phyloP scores from a whole-genome alignment of 1,140 invertebrate species.

The Chironomus striatipennis region DNA sequence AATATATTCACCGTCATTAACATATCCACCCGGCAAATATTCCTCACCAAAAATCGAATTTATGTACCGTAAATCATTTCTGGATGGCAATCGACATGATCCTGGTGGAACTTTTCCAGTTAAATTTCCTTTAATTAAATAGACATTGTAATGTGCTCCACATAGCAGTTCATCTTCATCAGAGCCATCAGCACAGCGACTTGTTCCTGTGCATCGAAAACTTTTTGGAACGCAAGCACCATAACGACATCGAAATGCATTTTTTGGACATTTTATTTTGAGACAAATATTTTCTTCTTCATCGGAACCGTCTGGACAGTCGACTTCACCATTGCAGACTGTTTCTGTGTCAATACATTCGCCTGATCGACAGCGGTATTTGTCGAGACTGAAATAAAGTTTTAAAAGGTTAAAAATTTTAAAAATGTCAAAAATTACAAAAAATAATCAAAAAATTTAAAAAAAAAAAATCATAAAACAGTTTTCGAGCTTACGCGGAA shows the following conservation, averaged over 20 bases:
- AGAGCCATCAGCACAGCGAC: conserved; percentile 57
- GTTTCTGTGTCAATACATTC: conserved; percentile 36
- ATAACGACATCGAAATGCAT: conserved; percentile 48
- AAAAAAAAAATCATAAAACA: too few species aligned
- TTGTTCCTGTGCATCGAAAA: conserved; percentile 46
- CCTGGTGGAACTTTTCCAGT: neutral
- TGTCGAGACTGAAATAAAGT: neutral
- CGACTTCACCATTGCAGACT: conserved; percentile 46
- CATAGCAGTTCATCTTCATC: conserved; percentile 46
- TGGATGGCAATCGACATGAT: neutral
- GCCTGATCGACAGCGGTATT: conserved; percentile 37
- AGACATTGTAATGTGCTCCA: neutral
- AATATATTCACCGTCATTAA: conserved; percentile 11
- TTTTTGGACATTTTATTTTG: conserved; percentile 38
- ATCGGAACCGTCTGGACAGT: conserved; percentile 50
- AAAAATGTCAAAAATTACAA: too few species aligned
- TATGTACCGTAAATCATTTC: conserved; percentile 2
- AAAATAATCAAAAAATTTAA: too few species aligned
- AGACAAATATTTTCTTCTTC: conserved; percentile 47
- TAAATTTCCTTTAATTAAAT: neutral
- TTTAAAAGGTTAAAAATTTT: too few species aligned
- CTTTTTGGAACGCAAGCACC: conserved; percentile 50
- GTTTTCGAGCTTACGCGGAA: too few species aligned
- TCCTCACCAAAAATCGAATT: neutral
- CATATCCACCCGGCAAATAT: neutral